phyloP scores from a whole-genome alignment of 64 coral and sea anemone genomes.

The Exaiptasia diaphana region DNA sequence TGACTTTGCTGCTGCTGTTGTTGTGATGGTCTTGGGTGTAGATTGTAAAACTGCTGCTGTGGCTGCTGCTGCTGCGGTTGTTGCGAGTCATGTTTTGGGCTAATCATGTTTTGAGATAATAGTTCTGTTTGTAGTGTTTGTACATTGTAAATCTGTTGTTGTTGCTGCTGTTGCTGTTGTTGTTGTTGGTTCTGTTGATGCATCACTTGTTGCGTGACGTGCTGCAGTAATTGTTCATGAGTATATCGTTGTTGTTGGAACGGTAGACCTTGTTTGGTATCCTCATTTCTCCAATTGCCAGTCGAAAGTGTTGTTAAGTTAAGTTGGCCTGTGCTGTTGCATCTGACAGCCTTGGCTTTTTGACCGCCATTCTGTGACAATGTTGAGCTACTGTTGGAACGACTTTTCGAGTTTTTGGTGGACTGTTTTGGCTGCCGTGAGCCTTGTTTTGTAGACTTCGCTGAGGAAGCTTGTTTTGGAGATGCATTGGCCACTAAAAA shows the following conservation, averaged over 20 bases:
- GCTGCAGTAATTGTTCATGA: background rate
- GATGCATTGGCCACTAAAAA: background rate
- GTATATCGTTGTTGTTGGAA: constrained; percentile 23
- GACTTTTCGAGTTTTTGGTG: background rate
- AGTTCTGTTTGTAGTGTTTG: background rate
- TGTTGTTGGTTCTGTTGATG: background rate
- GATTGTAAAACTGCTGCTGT: no score
- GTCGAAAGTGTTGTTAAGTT: background rate
- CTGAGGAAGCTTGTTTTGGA: background rate
- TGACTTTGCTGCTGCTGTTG: no score
- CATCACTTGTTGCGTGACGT: background rate
- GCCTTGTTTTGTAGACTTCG: background rate
- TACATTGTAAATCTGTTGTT: background rate
- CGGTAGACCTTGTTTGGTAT: constrained; percentile 7
- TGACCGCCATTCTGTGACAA: background rate
- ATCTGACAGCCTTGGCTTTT: no score
- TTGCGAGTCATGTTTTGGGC: no score
- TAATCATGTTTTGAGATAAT: no score
- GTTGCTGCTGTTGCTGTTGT: constrained; percentile 3
- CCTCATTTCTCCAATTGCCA: background rate
- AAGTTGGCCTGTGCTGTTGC: no score
- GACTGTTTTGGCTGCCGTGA: background rate
- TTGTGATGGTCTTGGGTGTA: no score
- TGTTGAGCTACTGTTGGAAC: background rate
- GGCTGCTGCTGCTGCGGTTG: no score